A percentile compares a stretch with the other conserved stretches of the same genome.
Evolutionary conservation across 2,113 vertebrate species (phyloP).

Genomic region (Thunnus maccoyii): DNA sequence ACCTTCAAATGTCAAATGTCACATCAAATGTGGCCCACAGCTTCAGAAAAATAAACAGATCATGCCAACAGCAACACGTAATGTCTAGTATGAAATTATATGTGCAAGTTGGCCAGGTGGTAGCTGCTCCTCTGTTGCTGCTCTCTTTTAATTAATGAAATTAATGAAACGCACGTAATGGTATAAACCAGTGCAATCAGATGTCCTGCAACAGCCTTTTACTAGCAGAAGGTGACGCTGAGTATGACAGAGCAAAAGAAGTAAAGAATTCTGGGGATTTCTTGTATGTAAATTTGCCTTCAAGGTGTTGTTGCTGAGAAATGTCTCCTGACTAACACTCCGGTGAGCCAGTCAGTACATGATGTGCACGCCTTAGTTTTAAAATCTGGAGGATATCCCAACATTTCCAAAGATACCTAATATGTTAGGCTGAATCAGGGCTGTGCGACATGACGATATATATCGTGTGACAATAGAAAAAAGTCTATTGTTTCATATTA

Average conservation of each 20-base stretch:
- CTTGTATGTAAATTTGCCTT: not conserved
- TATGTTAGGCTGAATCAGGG: too few species aligned
- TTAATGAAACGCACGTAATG: too few species aligned
- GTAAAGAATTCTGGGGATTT: not conserved
- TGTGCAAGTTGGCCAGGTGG: not conserved
- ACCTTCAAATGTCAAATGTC: constrained; percentile 1
- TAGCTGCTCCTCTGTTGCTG: not conserved
- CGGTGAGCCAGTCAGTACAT: not conserved
- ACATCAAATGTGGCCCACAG: not conserved
- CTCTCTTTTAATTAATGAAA: too few species aligned
- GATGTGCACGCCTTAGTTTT: too few species aligned
- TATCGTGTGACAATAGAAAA: too few species aligned
- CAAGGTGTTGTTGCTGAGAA: not conserved
- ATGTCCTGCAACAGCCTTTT: not conserved
- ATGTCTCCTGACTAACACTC: too few species aligned
- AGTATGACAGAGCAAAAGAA: not conserved
- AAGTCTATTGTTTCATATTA: too few species aligned
- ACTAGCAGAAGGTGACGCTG: not conserved
- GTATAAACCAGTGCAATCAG: not conserved
- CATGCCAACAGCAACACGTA: not conserved
- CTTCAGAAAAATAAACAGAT: not conserved
- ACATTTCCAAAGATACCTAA: too few species aligned
- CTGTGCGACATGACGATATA: too few species aligned
- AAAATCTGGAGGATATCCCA: too few species aligned
- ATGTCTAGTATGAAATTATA: not conserved